Evolutionary conservation across 2,888 invertebrate genomes (phyloP), one percentile per base, ranked within the genome.

Genomic region (Pollenia angustigena): DNA sequence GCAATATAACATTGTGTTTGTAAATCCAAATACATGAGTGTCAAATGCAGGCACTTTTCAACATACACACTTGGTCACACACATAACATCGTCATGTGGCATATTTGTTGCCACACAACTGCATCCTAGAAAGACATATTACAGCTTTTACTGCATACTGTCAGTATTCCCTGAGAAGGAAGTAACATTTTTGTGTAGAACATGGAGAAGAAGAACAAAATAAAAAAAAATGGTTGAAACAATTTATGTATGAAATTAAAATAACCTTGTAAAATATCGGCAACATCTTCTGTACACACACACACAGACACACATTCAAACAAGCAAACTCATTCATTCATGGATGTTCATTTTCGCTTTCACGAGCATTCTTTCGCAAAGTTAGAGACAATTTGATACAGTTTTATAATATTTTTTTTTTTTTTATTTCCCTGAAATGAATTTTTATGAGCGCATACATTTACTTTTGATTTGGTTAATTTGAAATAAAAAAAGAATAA

Each of bases 161-260:
- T 52, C 11, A 44, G 11, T 60, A n/a, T 64, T 23, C 9, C 40
- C 40, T 9, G 42, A 18, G 54, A 64, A 44, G 76, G 64, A 69
- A 62, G 68, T 16, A 82, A 69, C 52, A 62, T 54, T 82, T 69
- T 11, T 69, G 46, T 48, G 40, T 68, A 66, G 16, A 16, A 42
- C 7, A 32, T 32, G 32, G 32, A 32, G 40, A 40, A 23, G 23
- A 48, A 23, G 9, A 66, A 80, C 12, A 54, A 64, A 12, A n/a
- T n/a, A 58, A 23, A 23, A 48, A 64, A 75, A 66, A 76, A 60
- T 18, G 12, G 16, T 42, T 86, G 60, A 48, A 76, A 79, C 54
- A 84, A 87, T 87, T 87, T 87, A 87, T 87, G 87, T 50, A 74
- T 74, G 68, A 84, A 87, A 84, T 84, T 87, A 81, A 87, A 87